Percentiles rank a stretch among this genome's conserved stretches.
Evolutionary conservation across 1,140 invertebrate species (phyloP).

Genomic region (Ridgeia piscesae): DNA sequence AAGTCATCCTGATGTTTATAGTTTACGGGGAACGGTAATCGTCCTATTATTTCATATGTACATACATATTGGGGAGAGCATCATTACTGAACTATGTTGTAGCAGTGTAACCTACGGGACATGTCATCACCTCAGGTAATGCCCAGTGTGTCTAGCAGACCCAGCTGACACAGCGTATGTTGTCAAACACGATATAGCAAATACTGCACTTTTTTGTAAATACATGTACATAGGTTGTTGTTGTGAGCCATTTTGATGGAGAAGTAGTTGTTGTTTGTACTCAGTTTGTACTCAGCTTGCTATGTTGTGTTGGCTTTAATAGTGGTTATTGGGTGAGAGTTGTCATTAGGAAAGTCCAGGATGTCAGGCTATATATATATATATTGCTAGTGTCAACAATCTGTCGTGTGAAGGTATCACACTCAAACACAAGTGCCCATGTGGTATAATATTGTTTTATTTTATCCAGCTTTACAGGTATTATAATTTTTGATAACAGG

Average conservation of each 20-base stretch:
- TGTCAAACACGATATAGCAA: background rate
- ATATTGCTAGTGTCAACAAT: background rate
- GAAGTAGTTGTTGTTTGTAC: background rate
- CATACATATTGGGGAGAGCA: background rate
- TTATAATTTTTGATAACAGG: background rate
- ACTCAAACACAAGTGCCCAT: background rate
- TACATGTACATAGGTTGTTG: background rate
- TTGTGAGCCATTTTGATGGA: background rate
- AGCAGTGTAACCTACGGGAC: too few relatives aligned
- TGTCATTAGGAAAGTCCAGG: background rate
- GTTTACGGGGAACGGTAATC: too few relatives aligned
- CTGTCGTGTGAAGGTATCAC: background rate
- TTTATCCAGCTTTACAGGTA: slow-evolving; percentile 1
- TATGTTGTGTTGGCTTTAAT: background rate
- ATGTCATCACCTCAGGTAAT: background rate
- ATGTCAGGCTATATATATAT: background rate
- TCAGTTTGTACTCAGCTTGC: background rate
- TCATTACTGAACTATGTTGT: background rate
- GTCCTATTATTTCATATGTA: too few relatives aligned
- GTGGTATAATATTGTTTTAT: background rate
- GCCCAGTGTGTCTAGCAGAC: background rate
- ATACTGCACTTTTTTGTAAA: background rate
- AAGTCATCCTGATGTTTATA: too few relatives aligned
- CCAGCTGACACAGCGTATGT: background rate
- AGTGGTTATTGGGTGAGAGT: background rate